These are phyloP conservation scores for Alauda arvensis DNA, from an alignment of 2,797 vertebrate genomes.

Conservation along the genomic window DNA sequence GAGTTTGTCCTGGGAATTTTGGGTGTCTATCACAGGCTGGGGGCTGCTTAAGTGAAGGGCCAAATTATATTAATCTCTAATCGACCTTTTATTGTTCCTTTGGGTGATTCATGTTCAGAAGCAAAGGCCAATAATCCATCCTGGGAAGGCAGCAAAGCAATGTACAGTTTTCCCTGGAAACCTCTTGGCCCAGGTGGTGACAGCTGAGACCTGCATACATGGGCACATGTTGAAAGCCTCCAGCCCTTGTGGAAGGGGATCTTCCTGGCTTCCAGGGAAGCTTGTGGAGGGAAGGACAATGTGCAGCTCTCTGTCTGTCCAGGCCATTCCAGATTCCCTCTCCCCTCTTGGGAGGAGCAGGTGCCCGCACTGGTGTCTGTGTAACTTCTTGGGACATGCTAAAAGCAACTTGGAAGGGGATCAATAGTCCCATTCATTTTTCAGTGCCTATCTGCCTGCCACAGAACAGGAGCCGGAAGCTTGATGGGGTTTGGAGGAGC, in stretches of 20 bases:
- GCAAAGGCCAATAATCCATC: neutral
- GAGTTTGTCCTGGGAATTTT: neutral
- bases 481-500: neutral
- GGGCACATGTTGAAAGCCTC: rapidly evolving
- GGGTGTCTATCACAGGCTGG: neutral
- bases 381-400: neutral
- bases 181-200: neutral
- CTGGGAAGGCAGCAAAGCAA: neutral
- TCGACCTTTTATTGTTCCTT: neutral
- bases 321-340: neutral
- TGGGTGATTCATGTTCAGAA: neutral
- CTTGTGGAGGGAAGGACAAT: neutral
- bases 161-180: neutral
- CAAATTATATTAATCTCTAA: neutral
- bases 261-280: neutral
- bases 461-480: neutral
- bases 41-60: neutral
- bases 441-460: neutral
- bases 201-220: rapidly evolving
- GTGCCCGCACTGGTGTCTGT: rapidly evolving
- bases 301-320: neutral
- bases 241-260: neutral
- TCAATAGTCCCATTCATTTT: neutral
- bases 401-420: constrained; percentile 1
- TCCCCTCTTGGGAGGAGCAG: rapidly evolving